phyloP scores from a whole-genome alignment of 2,888 invertebrate species.

The Litoditis marina region DNA sequence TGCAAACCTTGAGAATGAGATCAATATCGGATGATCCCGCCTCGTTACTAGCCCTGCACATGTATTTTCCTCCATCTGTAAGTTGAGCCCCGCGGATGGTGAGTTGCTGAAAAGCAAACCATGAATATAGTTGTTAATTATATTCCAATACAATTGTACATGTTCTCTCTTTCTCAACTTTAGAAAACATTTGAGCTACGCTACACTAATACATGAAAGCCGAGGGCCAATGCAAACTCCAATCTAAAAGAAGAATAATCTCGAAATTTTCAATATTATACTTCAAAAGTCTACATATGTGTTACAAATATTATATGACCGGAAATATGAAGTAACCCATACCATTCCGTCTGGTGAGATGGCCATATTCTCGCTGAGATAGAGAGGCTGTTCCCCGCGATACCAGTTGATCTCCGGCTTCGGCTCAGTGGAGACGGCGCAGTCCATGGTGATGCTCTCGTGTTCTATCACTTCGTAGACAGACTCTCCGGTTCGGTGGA shows the following conservation, averaged over 20 bases:
- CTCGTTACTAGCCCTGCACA: conserved; percentile 64
- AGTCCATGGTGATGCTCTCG: conserved; percentile 46
- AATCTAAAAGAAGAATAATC: too few species aligned
- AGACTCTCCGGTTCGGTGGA: conserved; percentile 58
- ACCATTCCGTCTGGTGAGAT: conserved; percentile 39
- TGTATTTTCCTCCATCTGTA: conserved; percentile 63
- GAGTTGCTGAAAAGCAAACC: conserved; percentile 52
- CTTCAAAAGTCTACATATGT: too few species aligned
- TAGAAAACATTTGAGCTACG: too few species aligned
- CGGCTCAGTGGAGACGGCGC: conserved; percentile 48
- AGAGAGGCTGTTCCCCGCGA: conserved; percentile 39
- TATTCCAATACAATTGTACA: too few species aligned
- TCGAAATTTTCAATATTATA: too few species aligned
- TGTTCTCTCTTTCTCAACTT: too few species aligned
- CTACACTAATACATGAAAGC: too few species aligned
- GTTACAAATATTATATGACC: too few species aligned
- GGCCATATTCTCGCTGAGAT: conserved; percentile 41
- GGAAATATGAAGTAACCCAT: too few species aligned
- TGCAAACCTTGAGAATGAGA: conserved; percentile 42
- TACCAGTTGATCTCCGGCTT: conserved; percentile 47
- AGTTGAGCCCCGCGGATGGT: conserved; percentile 43
- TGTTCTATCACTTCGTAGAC: conserved; percentile 57
- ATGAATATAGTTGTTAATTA: too few species aligned
- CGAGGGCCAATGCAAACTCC: too few species aligned
- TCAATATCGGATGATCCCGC: conserved; percentile 62